Base-by-base conservation (phyloP, 1,140 invertebrate species). In the Brachystomella parvula region DNA sequence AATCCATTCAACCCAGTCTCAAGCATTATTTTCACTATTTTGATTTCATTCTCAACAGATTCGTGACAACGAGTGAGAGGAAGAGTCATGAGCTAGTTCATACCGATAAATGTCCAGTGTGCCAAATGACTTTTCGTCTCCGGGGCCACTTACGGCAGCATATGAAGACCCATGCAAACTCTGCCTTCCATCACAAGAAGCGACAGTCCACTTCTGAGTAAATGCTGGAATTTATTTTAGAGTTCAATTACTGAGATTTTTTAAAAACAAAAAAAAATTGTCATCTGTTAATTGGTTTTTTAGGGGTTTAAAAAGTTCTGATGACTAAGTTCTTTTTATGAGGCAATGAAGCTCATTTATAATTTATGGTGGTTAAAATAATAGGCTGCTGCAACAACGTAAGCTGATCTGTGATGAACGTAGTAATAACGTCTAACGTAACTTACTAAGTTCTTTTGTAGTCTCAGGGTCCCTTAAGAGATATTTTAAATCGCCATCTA, bases 51-150 rank as follows among this genome's bases (percentile, higher is more conserved):
- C n/a, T 9, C 39, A 12, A 44, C 6, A 53, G 60, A 35, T 62
- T 62, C 28, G 60, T 62, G 9, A 62, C 60, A 32, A 62, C 60
- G 33, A 62, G 60, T 39, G 60, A 62, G 26, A 3, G 60, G 31
- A 62, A 62, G 24, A 35, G 30, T 39, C 60, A 62, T 29, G 60
- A 62, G 60, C 24, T 62, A 24, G 60, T 62, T 15, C 60, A 62
- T 29, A 47, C 60, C 9, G 60, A 62, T 35, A 62, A 62, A 47
- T 62, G 60, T 44, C 60, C 60, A 39, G 60, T 62, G 12, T 62
- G 60, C 44, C 30, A 39, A 39, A 62, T 62, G 60, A 9, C 30
- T 6, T 62, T 62, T 47, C 30, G 60, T 39, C 60, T 62, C 28
- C 30, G 60, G 26, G 60, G 60, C 15, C 60, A 62, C 29, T 47